phyloP scores from a whole-genome alignment of 2,797 vertebrate genomes.

The Otolemur crassicaudatus region DNA sequence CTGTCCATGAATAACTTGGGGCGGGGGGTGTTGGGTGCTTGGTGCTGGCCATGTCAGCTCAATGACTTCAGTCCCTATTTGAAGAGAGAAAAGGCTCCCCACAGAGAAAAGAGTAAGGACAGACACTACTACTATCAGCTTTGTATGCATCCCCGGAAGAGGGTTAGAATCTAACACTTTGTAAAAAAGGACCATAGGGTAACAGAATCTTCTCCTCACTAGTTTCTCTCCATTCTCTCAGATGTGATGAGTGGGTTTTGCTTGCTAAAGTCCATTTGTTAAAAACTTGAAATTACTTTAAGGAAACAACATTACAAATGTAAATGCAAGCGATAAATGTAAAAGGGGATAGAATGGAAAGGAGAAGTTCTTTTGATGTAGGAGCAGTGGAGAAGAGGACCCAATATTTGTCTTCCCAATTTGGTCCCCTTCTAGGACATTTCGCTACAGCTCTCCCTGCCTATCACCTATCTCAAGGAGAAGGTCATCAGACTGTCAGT shows the following conservation, averaged over 20 bases:
- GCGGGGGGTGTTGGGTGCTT: neutral
- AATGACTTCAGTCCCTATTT: neutral
- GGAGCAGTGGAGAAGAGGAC: neutral
- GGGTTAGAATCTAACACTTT: neutral
- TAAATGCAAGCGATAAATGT: neutral
- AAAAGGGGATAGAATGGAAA: neutral
- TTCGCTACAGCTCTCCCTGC: neutral
- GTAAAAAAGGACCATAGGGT: neutral
- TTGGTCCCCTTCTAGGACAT: neutral
- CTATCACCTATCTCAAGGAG: neutral
- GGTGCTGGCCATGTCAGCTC: neutral
- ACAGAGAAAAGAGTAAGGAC: neutral
- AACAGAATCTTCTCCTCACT: neutral
- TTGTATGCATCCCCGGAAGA: no score
- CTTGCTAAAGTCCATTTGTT: neutral
- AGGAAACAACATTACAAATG: neutral
- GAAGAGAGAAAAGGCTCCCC: neutral
- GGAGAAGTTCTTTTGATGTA: neutral
- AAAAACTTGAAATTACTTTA: neutral
- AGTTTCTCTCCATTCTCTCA: neutral
- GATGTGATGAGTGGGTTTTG: neutral
- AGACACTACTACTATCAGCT: fast-evolving
- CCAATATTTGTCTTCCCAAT: neutral
- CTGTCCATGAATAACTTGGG: neutral
- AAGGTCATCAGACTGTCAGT: neutral